phyloP scores from a whole-genome alignment of 2,888 invertebrate species.

The Choreutis nemorana region DNA sequence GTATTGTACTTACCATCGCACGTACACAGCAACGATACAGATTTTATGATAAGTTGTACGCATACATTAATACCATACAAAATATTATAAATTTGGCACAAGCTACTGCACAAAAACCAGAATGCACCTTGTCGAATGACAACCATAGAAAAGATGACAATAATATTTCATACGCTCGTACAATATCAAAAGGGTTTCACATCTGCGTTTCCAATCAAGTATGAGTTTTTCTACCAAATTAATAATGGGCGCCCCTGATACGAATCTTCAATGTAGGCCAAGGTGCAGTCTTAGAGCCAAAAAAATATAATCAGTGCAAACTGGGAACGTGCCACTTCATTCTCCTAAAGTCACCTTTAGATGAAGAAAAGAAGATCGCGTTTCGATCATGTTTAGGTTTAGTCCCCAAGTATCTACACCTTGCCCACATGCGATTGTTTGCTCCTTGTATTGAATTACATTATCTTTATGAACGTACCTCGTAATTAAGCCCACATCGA shows the following conservation, averaged over 20 bases:
- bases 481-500: conserved; percentile 63
- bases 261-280: conserved; percentile 21
- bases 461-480: conserved; percentile 55
- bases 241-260: conserved; percentile 6
- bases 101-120: conserved; percentile 26
- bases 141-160: conserved; percentile 42
- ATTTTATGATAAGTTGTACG: no score
- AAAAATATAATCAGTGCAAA: conserved; percentile 20
- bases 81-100: conserved; percentile 25
- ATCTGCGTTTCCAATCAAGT: conserved; percentile 35
- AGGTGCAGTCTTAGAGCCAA: conserved; percentile 23
- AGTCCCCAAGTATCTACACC: conserved; percentile 36
- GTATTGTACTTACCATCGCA: no score
- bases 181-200: conserved; percentile 41
- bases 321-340: conserved; percentile 50
- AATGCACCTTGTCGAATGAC: conserved; percentile 35
- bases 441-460: conserved; percentile 57
- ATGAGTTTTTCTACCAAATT: conserved; percentile 11
- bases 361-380: conserved; percentile 25
- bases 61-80: no score
- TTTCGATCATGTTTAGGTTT: conserved; percentile 32
- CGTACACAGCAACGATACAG: no score
- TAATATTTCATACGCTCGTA: conserved; percentile 20
- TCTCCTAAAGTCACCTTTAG: conserved; percentile 37
- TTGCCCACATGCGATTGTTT: conserved; percentile 51